Conservation (phyloP, 2,113 vertebrate genomes). For the Isurus oxyrinchus region DNA sequence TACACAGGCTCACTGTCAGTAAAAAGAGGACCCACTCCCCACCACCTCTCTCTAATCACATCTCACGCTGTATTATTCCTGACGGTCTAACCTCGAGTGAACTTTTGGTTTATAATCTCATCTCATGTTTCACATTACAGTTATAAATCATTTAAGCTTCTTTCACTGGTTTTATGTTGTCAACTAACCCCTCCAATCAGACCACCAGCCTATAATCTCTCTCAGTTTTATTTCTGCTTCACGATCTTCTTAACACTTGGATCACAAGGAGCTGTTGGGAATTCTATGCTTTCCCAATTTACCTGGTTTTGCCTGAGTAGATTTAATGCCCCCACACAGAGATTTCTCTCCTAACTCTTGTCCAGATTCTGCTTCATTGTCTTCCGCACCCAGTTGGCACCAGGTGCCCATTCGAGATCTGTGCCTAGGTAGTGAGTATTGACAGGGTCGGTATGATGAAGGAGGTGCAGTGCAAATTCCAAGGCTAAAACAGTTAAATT, state of each 20-base stretch:
- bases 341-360: background rate
- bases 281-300: background rate
- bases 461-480: background rate
- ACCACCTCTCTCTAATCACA: background rate
- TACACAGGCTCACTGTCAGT: background rate
- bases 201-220: background rate
- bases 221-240: background rate
- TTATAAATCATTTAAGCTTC: conserved; percentile 1
- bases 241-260: background rate
- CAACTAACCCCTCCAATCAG: background rate
- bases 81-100: background rate
- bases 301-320: background rate
- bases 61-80: background rate
- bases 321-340: background rate
- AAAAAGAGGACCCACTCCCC: background rate
- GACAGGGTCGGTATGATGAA: background rate
- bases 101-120: background rate
- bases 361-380: background rate
- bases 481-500: background rate
- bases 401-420: background rate
- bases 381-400: background rate
- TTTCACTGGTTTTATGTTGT: background rate
- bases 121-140: background rate
- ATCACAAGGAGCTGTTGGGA: background rate
- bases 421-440: background rate